These are phyloP conservation scores for Gymnocephalus cernua DNA, from an alignment of 2,113 vertebrate genomes.

Conservation along the genomic window DNA sequence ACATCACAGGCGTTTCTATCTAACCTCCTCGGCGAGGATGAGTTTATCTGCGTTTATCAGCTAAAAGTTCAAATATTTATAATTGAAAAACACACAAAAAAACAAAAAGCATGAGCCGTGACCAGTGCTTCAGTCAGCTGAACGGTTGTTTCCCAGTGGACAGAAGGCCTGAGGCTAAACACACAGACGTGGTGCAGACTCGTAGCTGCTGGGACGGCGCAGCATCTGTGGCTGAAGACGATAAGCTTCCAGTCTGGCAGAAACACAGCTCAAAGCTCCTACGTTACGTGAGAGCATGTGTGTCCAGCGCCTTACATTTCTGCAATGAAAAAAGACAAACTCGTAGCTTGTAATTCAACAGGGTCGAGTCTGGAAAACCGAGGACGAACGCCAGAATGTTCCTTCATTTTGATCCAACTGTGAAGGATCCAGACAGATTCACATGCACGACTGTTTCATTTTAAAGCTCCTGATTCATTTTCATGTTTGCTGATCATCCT, in stretches of 20 bases:
- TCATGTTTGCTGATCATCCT: not conserved
- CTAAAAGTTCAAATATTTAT: not conserved
- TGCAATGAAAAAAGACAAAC: not conserved
- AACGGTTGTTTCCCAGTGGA: constrained; percentile 3
- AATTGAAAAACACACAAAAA: not conserved
- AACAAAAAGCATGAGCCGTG: not conserved
- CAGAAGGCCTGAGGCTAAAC: not conserved
- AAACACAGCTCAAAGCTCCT: constrained; percentile 37
- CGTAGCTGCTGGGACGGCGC: constrained; percentile 34
- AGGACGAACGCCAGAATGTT: too few species aligned
- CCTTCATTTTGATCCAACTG: too few species aligned
- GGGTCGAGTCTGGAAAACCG: not conserved
- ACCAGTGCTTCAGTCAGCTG: not conserved
- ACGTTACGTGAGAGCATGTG: not conserved
- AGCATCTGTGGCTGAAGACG: constrained; percentile 41
- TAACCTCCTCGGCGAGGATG: not conserved
- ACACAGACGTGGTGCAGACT: not conserved
- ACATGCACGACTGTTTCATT: not conserved
- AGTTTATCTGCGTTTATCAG: not conserved
- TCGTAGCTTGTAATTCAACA: not conserved
- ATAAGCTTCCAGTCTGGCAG: constrained; percentile 39
- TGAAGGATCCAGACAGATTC: not conserved
- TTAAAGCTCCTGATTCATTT: not conserved
- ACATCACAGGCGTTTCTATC: constrained; percentile 7
- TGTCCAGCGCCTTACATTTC: not conserved